phyloP scores from a whole-genome alignment of 2,888 invertebrate species.

The Sabatieria punctata region DNA sequence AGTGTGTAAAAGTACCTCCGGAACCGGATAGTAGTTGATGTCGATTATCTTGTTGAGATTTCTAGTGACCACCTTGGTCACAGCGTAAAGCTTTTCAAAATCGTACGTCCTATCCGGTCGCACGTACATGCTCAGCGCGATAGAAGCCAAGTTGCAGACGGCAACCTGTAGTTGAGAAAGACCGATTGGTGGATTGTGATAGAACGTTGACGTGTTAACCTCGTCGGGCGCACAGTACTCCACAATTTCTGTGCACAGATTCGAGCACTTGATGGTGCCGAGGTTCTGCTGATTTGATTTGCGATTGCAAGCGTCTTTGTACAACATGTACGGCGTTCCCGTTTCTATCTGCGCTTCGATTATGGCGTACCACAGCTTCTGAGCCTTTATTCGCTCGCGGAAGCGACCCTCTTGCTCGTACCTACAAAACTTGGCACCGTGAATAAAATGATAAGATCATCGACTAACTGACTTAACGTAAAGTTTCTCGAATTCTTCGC shows the following conservation, averaged over 20 bases:
- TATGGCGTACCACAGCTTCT: conserved; percentile 78
- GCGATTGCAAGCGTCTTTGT: conserved; percentile 68
- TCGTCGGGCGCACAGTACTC: conserved; percentile 50
- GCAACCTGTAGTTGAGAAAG: too few species aligned
- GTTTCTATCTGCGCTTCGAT: conserved; percentile 79
- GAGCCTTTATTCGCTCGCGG: conserved; percentile 48
- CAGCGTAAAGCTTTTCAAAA: conserved; percentile 64
- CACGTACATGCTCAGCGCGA: conserved; percentile 88
- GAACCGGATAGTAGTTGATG: conserved; percentile 81
- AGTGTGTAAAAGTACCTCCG: conserved; percentile 49
- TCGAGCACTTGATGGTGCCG: conserved; percentile 93
- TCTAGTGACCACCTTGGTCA: conserved; percentile 53
- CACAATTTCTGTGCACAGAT: conserved; percentile 91
- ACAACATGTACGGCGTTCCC: conserved; percentile 76
- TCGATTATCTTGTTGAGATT: conserved; percentile 96
- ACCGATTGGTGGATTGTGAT: too few species aligned
- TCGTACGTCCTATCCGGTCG: conserved; percentile 59
- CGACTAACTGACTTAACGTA: conserved; percentile 47
- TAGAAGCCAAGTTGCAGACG: conserved; percentile 91
- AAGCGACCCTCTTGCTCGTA: conserved; percentile 29
- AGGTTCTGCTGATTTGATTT: conserved; percentile 96
- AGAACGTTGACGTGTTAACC: too few species aligned
- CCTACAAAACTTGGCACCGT: conserved; percentile 10
- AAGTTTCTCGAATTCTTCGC: conserved; percentile 73
- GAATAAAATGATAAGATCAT: background rate